Conservation (phyloP, 2,888 invertebrate species). For the Brachylomia viminalis region DNA sequence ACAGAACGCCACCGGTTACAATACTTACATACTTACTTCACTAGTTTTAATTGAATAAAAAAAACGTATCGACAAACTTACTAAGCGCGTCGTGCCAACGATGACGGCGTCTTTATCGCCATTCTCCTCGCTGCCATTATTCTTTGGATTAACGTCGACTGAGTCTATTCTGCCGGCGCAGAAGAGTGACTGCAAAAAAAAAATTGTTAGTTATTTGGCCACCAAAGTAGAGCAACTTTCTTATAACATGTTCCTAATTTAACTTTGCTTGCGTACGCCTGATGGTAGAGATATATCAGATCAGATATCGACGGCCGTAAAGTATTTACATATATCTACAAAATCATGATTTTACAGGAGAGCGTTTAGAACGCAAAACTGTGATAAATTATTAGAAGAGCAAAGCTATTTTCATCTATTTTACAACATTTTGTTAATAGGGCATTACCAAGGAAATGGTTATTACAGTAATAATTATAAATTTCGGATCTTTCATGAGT, state of each 20-base stretch:
- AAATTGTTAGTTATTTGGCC: not conserved
- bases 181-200: constrained; percentile 76
- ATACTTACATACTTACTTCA: too few relatives aligned
- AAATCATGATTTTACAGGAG: not conserved
- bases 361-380: too few relatives aligned
- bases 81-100: constrained; percentile 81
- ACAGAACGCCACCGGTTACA: too few relatives aligned
- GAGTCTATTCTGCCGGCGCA: constrained; percentile 82
- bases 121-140: constrained; percentile 68
- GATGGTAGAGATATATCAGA: not conserved
- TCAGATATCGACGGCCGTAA: not conserved
- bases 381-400: too few relatives aligned
- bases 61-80: constrained; percentile 62
- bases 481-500: not conserved
- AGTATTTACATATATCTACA: not conserved
- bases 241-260: not conserved
- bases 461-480: not conserved
- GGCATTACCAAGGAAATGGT: not conserved
- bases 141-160: constrained; percentile 68
- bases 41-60: too few relatives aligned
- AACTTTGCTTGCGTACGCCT: not conserved
- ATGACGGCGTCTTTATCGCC: constrained; percentile 78
- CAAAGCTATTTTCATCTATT: not conserved
- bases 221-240: not conserved
- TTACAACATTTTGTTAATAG: not conserved